Base-by-base conservation (phyloP, 2,113 vertebrate genomes). In the Galeopterus variegatus region DNA sequence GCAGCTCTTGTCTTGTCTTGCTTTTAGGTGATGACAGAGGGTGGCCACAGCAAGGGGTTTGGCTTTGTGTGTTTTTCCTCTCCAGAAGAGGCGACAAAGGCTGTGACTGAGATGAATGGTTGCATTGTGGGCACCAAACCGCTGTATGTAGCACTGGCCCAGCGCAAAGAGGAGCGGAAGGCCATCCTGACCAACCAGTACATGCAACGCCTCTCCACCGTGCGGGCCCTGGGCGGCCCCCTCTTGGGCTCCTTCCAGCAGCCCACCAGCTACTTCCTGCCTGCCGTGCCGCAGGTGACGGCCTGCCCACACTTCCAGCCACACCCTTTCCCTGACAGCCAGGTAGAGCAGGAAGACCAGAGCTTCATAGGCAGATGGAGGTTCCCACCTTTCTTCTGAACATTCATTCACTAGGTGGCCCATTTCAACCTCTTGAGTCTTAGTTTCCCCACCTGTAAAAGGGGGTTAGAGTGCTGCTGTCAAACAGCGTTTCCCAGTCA, bases 31-130 rank as follows among this genome's bases (percentile, higher is more conserved):
- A 99, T 99, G 99, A 99, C 99, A 15, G 99, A 99, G 36, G 99
- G 99, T 88, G 98, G 99, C 95, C 99, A 99, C 98, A 99, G 99
- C 99, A 99, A 99, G 97, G 99, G 99, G 81, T 99, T 99, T 98
- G 99, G 99, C 56, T 99, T 99, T 97, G 99, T 99, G 96, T 99
- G 99, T 98, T 99, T 99, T 98, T 99, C 99, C 56, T 99, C 99
- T 79, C 99, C 99, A 50, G 99, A 99, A 98, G 99, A 99, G 98
- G 99, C 99, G 1, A 99, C 99, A 1, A 99, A 99, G 98, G 99
- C 99, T 0, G 99, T 99, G 85, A 99, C 99, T 0, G 99, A 99
- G 97, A 99, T 99, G 99, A 99, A 99, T 0, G 99, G 99, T 36
- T 98, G 99, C 31, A 99, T 99, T 0, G 98, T 99, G 88, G 99